Conservation (phyloP, 2,888 invertebrate genomes). For the Nemotelus nigrinus region DNA sequence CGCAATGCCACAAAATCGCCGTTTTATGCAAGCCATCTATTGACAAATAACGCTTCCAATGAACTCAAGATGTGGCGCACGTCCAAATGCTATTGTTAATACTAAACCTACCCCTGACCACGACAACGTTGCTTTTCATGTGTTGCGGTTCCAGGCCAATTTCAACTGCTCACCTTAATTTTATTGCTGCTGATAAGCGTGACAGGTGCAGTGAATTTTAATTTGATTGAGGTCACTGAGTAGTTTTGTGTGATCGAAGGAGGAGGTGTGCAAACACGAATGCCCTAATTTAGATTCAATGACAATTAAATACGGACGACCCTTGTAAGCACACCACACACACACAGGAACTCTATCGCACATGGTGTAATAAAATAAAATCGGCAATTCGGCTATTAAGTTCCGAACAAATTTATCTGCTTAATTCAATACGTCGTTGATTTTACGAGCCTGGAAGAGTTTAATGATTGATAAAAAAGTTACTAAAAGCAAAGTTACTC, state of each 20-base stretch:
- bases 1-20: constrained; percentile 38
- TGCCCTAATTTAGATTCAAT: not conserved
- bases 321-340: not conserved
- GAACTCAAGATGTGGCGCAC: constrained; percentile 19
- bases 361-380: constrained; percentile 30
- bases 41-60: constrained; percentile 37
- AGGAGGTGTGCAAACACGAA: constrained; percentile 24
- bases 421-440: too few relatives aligned
- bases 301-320: not conserved
- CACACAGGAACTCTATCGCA: not conserved
- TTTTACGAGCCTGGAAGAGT: too few relatives aligned
- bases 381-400: not conserved
- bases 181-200: constrained; percentile 41
- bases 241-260: constrained; percentile 11
- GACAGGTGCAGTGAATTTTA: constrained; percentile 40
- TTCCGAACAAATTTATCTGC: too few relatives aligned
- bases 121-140: not conserved
- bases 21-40: constrained; percentile 26
- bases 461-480: too few relatives aligned
- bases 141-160: constrained; percentile 37
- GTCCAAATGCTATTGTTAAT: not conserved
- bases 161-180: constrained; percentile 34
- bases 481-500: too few relatives aligned
- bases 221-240: constrained; percentile 18
- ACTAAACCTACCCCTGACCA: constrained; percentile 7